A percentile compares a stretch with the other conserved stretches of the same genome.
These are phyloP conservation scores for Brachionus angularis DNA, from an alignment of 1,140 invertebrate species.

Conservation along the genomic window DNA sequence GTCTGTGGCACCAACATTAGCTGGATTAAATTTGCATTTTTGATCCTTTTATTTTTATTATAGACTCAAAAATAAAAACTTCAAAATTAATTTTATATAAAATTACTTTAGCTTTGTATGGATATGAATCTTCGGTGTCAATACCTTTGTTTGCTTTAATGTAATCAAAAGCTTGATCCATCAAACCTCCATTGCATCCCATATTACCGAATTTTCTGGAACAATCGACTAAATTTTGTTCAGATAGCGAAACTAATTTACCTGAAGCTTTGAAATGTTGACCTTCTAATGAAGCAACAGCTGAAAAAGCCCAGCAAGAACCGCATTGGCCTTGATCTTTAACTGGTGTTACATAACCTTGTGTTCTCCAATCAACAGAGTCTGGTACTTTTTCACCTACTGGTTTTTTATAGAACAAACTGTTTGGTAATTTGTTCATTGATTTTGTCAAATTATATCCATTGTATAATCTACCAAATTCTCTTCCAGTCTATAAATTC, in stretches of 20 bases:
- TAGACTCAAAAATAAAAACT: neutral
- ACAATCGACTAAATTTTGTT: conserved; percentile 96
- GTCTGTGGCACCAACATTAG: conserved; percentile 73
- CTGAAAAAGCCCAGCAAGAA: conserved; percentile 38
- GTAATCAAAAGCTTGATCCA: conserved; percentile 58
- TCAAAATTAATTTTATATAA: neutral
- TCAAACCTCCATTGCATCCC: conserved; percentile 50
- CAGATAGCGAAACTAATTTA: conserved; percentile 80
- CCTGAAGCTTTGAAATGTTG: conserved; percentile 83
- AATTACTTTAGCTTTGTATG: conserved; percentile 45
- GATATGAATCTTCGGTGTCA: conserved; percentile 57
- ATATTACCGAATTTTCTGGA: conserved; percentile 60
- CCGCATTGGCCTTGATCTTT: conserved; percentile 44
- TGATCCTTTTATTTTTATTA: neutral
- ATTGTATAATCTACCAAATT: conserved; percentile 24
- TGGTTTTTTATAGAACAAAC: neutral
- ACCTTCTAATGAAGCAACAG: conserved; percentile 81
- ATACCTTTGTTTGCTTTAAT: conserved; percentile 55
- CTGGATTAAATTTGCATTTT: conserved; percentile 42
- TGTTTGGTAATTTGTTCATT: neutral
- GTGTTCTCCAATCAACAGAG: conserved; percentile 42
- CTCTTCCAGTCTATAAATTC: no score
- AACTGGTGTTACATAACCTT: conserved; percentile 41
- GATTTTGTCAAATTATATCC: neutral
- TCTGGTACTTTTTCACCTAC: no score